These are phyloP conservation scores for Ophion ventricosus DNA, from an alignment of 2,888 invertebrate genomes.

Conservation along the genomic window DNA sequence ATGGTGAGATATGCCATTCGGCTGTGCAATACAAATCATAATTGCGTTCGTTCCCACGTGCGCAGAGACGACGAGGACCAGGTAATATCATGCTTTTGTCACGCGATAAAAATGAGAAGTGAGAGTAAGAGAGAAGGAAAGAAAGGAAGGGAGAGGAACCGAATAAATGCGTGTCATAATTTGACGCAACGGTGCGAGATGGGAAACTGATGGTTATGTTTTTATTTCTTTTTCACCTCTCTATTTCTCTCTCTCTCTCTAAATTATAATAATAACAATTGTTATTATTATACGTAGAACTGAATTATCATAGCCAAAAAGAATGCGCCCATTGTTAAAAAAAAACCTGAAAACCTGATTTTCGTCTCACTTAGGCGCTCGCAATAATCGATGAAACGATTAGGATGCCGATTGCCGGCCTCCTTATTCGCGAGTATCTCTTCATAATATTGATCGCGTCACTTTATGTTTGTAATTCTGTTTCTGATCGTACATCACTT, in stretches of 20 bases:
- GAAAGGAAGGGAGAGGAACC: constrained; percentile 23
- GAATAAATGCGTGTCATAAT: constrained; percentile 58
- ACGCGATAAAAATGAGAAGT: constrained; percentile 50
- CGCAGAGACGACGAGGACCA: constrained; percentile 49
- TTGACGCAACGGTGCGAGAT: constrained; percentile 33
- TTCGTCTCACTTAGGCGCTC: not conserved
- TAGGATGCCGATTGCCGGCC: not conserved
- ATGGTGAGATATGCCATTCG: constrained; percentile 64
- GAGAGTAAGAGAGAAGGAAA: not conserved
- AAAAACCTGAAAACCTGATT: too few relatives aligned
- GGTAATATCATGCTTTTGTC: constrained; percentile 66
- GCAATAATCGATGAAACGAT: not conserved
- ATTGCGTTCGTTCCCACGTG: constrained; percentile 75
- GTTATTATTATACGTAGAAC: not conserved
- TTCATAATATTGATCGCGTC: not conserved
- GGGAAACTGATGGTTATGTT: not conserved
- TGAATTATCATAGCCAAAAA: not conserved
- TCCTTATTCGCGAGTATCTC: not conserved
- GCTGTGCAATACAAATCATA: constrained; percentile 69
- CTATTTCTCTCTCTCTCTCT: not conserved
- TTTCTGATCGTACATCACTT: not conserved
- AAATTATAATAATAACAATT: not conserved
- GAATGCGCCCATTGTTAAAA: not conserved
- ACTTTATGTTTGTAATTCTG: not conserved
- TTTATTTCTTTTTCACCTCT: not conserved